A percentile compares a stretch with the other conserved stretches of the same genome.
phyloP scores from a whole-genome alignment of 1,140 invertebrate genomes.

The Sogatella furcifera region DNA sequence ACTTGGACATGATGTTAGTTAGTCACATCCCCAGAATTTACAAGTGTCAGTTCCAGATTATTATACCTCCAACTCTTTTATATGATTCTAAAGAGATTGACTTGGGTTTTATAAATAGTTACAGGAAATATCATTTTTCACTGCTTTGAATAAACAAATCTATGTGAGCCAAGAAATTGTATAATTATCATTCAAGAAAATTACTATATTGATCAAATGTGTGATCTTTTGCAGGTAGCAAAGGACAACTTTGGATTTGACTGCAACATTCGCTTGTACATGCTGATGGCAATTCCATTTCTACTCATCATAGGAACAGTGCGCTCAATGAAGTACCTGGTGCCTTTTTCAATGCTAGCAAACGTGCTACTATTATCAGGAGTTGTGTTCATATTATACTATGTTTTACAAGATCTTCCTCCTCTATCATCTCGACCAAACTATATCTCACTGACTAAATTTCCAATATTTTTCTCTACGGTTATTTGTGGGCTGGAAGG shows the following conservation, averaged over 20 bases:
- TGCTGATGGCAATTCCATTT: conserved; percentile 35
- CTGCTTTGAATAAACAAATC: too few species aligned
- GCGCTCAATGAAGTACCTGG: conserved; percentile 56
- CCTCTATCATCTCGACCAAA: not conserved
- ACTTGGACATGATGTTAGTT: too few species aligned
- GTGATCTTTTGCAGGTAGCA: conserved; percentile 7
- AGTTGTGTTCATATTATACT: conserved; percentile 56
- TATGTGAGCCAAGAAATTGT: too few species aligned
- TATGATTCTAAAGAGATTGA: too few species aligned
- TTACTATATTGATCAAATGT: too few species aligned
- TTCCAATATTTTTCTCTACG: conserved; percentile 36
- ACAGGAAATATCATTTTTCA: too few species aligned
- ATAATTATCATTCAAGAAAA: too few species aligned
- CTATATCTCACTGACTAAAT: not conserved
- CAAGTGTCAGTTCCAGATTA: too few species aligned
- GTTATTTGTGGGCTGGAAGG: conserved; percentile 70
- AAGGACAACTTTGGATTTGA: conserved; percentile 1
- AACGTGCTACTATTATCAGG: conserved; percentile 53
- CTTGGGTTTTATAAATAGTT: too few species aligned
- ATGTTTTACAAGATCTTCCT: conserved; percentile 40
- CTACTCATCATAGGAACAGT: conserved; percentile 51
- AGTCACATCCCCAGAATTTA: too few species aligned
- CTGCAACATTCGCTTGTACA: conserved; percentile 15
- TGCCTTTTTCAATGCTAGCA: conserved; percentile 60
- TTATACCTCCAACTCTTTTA: too few species aligned